Conservation (phyloP, 2,113 vertebrate species). For the Raphicerus campestris region DNA sequence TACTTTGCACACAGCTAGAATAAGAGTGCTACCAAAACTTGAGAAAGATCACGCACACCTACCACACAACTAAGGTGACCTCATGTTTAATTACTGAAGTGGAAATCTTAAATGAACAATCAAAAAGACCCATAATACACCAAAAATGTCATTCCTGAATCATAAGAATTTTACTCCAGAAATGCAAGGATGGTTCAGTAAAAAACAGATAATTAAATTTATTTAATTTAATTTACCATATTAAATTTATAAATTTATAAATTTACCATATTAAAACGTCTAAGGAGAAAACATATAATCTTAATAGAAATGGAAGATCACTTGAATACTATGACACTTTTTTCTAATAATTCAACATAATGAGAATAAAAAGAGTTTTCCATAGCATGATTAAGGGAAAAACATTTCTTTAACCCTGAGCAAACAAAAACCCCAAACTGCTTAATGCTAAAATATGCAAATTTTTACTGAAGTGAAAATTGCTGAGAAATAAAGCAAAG, state of each 20-base stretch:
- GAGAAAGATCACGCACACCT: neutral
- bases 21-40: neutral
- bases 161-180: neutral
- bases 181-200: constrained; percentile 14
- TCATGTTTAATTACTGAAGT: neutral
- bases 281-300: neutral
- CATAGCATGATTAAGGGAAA: neutral
- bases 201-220: too few species aligned
- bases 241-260: neutral
- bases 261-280: neutral
- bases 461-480: neutral
- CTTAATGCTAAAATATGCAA: neutral
- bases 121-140: neutral
- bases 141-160: neutral
- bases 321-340: neutral
- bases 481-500: neutral
- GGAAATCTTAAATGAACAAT: neutral
- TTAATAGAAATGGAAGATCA: neutral
- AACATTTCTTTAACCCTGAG: neutral
- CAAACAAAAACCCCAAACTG: neutral
- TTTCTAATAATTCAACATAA: neutral
- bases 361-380: neutral
- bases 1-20: neutral
- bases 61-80: neutral
- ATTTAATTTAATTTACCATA: too few species aligned